A percentile compares a stretch with the other conserved stretches of the same genome.
phyloP scores from a whole-genome alignment of 2,113 vertebrate genomes.

The Poicephalus gulielmi region DNA sequence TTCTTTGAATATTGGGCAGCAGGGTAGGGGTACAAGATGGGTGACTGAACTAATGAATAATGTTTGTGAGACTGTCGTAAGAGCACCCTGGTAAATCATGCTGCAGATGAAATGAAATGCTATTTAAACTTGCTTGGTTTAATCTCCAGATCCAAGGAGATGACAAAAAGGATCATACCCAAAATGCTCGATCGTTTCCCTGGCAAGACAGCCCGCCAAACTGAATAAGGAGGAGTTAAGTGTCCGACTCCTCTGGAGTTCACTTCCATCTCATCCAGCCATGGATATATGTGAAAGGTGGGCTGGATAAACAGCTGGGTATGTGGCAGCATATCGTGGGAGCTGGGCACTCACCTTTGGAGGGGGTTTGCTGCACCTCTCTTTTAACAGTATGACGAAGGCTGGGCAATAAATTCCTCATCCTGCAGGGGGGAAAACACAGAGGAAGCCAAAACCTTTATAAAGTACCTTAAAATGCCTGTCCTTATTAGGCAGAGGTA shows the following conservation, averaged over 20 bases:
- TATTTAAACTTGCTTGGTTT: background rate
- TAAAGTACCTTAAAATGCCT: background rate
- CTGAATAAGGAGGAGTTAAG: background rate
- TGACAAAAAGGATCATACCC: background rate
- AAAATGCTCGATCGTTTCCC: background rate
- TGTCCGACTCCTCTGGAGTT: background rate
- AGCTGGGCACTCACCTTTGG: background rate
- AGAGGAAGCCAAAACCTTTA: background rate
- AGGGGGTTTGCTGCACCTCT: background rate
- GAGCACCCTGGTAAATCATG: background rate
- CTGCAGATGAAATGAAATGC: background rate
- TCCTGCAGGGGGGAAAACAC: background rate
- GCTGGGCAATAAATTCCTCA: background rate
- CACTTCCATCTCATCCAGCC: background rate
- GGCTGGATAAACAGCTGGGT: background rate
- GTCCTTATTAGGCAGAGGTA: background rate
- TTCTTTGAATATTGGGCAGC: slow-evolving; percentile 43
- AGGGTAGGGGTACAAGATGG: background rate
- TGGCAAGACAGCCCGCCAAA: background rate
- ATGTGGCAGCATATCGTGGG: accelerated
- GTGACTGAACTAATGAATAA: background rate
- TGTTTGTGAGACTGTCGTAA: background rate
- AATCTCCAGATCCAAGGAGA: background rate
- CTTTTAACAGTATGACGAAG: accelerated
- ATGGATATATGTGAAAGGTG: accelerated